Evolutionary conservation across 2,888 invertebrate genomes (phyloP).

Genomic region (Dendrolimus pini): DNA sequence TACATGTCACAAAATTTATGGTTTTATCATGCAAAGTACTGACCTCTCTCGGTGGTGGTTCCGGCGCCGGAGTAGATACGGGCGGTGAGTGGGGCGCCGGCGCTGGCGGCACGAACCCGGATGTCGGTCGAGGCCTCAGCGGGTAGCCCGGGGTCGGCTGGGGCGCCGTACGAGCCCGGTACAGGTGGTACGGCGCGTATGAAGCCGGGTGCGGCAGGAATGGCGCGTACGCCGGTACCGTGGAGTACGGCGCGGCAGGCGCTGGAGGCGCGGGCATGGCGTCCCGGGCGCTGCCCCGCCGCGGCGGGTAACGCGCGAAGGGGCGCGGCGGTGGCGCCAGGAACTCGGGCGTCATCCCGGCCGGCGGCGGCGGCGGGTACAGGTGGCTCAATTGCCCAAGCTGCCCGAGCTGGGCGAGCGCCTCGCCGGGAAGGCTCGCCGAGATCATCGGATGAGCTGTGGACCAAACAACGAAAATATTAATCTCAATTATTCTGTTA

Average conservation of each 20-base stretch:
- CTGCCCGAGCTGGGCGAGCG: constrained; percentile 74
- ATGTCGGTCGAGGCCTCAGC: constrained; percentile 54
- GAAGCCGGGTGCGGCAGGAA: constrained; percentile 63
- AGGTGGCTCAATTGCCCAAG: constrained; percentile 77
- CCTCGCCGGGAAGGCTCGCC: constrained; percentile 81
- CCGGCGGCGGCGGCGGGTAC: constrained; percentile 69
- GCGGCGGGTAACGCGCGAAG: constrained; percentile 69
- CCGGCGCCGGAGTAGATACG: constrained; percentile 47
- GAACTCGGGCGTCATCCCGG: constrained; percentile 77
- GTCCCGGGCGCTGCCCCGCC: constrained; percentile 48
- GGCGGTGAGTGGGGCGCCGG: constrained; percentile 62
- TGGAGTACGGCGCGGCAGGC: constrained; percentile 43
- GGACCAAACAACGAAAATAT: constrained; percentile 10
- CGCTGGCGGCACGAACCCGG: constrained; percentile 63
- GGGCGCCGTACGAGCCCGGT: constrained; percentile 51
- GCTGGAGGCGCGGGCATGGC: constrained; percentile 42
- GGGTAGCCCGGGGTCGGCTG: constrained; percentile 50
- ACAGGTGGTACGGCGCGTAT: constrained; percentile 55
- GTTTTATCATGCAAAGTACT: constrained; percentile 9
- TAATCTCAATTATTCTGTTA: not conserved
- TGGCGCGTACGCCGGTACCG: constrained; percentile 56
- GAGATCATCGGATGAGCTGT: constrained; percentile 81
- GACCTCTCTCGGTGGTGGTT: constrained; percentile 57
- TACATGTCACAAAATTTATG: constrained; percentile 19
- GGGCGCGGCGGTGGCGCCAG: constrained; percentile 81